Evolutionary conservation across 2,888 invertebrate species (phyloP).

Genomic region (Mycalesis mineus): DNA sequence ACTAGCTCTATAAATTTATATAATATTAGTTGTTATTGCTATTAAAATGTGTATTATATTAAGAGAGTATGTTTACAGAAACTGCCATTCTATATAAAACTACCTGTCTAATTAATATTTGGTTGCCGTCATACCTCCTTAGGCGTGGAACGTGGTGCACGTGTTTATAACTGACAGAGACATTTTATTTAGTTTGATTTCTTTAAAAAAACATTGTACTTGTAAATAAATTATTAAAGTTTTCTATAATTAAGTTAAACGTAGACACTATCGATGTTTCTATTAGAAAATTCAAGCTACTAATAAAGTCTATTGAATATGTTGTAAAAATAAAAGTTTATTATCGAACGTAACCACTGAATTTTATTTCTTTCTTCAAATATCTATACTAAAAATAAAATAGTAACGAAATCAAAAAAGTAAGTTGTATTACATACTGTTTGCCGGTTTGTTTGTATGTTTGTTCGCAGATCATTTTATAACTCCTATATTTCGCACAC

Average conservation of each 20-base stretch:
- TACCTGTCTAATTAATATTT: too few relatives aligned
- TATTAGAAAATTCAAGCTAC: slow-evolving; percentile 41
- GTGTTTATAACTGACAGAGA: too few relatives aligned
- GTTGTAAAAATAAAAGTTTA: slow-evolving; percentile 51
- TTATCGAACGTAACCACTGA: slow-evolving; percentile 26
- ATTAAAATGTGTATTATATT: neutral
- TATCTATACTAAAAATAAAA: too few relatives aligned
- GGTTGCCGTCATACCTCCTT: too few relatives aligned
- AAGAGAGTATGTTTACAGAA: too few relatives aligned
- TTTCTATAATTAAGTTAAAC: neutral
- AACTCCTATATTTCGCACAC: too few relatives aligned
- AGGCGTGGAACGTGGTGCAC: too few relatives aligned
- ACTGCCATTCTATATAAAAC: neutral
- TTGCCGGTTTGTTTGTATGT: too few relatives aligned
- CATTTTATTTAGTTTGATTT: neutral
- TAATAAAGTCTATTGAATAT: slow-evolving; percentile 35
- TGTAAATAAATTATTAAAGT: slow-evolving; percentile 20
- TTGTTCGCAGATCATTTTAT: too few relatives aligned
- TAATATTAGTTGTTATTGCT: neutral
- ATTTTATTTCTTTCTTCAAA: neutral
- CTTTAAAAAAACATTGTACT: neutral
- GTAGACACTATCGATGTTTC: slow-evolving; percentile 44
- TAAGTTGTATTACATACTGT: too few relatives aligned
- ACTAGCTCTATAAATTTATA: neutral
- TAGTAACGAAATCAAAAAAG: too few relatives aligned